phyloP scores from a whole-genome alignment of 2,888 invertebrate species.

The Aspidiotus rigidus region DNA sequence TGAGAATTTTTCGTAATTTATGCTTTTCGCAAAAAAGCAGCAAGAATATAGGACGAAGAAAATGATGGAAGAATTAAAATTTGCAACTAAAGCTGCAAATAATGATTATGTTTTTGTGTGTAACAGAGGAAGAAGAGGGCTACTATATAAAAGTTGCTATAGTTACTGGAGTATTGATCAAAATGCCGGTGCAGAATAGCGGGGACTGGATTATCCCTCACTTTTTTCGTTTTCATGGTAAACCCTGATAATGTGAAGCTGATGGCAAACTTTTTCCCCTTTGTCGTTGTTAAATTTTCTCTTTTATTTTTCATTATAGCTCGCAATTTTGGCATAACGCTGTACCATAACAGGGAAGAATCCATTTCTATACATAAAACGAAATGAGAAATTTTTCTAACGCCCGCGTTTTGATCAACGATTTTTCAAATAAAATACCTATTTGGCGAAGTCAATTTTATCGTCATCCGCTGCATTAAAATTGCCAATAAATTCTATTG shows the following conservation, averaged over 20 bases:
- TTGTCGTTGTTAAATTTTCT: not conserved
- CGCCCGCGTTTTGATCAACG: too few relatives aligned
- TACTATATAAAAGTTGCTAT: not conserved
- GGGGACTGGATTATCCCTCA: not conserved
- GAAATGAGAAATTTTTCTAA: too few relatives aligned
- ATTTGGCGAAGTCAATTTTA: too few relatives aligned
- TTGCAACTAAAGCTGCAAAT: not conserved
- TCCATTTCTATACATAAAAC: too few relatives aligned
- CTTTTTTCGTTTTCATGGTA: slow-evolving; percentile 2
- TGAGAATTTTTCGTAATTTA: too few relatives aligned
- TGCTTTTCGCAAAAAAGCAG: too few relatives aligned
- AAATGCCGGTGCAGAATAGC: not conserved
- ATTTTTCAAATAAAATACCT: too few relatives aligned
- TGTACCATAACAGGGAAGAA: too few relatives aligned
- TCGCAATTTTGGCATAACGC: too few relatives aligned
- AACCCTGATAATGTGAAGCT: not conserved
- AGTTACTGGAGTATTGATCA: slow-evolving; percentile 4
- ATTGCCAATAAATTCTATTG: too few relatives aligned
- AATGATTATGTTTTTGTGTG: not conserved
- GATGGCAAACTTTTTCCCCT: slow-evolving; percentile 1
- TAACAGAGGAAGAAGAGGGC: not conserved
- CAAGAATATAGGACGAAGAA: too few relatives aligned
- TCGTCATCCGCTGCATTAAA: too few relatives aligned
- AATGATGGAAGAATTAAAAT: not conserved
- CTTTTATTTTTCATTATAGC: not conserved